Evolutionary conservation across 2,888 invertebrate genomes (phyloP).

Genomic region (Nephrotoma appendiculata): DNA sequence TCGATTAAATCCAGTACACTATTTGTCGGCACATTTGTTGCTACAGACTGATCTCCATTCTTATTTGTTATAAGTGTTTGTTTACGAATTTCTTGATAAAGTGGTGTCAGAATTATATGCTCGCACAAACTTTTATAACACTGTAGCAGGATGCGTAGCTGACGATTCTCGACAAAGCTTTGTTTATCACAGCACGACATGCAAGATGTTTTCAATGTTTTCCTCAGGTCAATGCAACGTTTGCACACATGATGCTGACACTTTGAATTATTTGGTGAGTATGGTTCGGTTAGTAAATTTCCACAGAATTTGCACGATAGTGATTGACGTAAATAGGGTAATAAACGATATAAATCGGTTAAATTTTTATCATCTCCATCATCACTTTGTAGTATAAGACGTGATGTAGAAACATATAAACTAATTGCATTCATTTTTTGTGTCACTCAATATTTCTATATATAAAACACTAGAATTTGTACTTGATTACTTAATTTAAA

Average conservation of each 20-base stretch:
- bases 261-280: constrained; percentile 57
- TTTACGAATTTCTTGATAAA: constrained; percentile 35
- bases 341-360: constrained; percentile 66
- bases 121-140: constrained; percentile 83
- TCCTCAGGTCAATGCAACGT: constrained; percentile 68
- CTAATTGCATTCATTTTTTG: constrained; percentile 22
- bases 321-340: constrained; percentile 73
- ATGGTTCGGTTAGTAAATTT: constrained; percentile 66
- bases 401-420: constrained; percentile 24
- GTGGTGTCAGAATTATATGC: constrained; percentile 58
- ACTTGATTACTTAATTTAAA: background rate
- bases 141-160: constrained; percentile 64
- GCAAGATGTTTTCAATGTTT: constrained; percentile 72
- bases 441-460: background rate
- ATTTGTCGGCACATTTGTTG: constrained; percentile 27
- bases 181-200: constrained; percentile 73
- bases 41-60: constrained; percentile 19
- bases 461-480: background rate
- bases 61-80: constrained; percentile 39
- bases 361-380: constrained; percentile 44
- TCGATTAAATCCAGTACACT: constrained; percentile 61
- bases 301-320: constrained; percentile 84
- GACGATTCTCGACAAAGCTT: constrained; percentile 67
- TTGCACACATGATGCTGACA: constrained; percentile 86
- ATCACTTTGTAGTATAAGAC: constrained; percentile 15